These are phyloP conservation scores for Drosophila fungiperda DNA, from an alignment of 2,888 invertebrate genomes.

Conservation along the genomic window DNA sequence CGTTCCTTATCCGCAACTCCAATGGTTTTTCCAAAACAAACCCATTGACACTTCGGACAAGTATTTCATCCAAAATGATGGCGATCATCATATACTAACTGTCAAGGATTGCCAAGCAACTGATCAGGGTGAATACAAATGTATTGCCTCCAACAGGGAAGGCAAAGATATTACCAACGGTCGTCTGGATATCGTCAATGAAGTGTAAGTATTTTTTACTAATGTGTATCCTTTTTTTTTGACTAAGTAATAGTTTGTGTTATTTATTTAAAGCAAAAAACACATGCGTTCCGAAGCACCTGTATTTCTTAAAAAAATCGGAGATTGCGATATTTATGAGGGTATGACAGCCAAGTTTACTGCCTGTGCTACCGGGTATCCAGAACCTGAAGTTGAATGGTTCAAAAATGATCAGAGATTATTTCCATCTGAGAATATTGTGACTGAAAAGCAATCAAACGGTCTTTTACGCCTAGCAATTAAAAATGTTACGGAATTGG, in stretches of 20 bases:
- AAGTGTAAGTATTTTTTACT: constrained; percentile 88
- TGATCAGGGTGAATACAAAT: constrained; percentile 91
- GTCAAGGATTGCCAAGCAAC: constrained; percentile 88
- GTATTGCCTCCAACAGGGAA: constrained; percentile 92
- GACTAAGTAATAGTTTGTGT: background rate
- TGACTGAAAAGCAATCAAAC: constrained; percentile 90
- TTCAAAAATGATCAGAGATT: constrained; percentile 92
- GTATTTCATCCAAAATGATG: constrained; percentile 91
- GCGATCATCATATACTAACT: constrained; percentile 91
- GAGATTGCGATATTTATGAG: constrained; percentile 93
- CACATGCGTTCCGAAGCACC: constrained; percentile 93
- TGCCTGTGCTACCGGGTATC: constrained; percentile 94
- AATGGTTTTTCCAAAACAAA: constrained; percentile 94
- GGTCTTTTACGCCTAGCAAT: constrained; percentile 93
- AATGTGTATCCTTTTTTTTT: background rate
- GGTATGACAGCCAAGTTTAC: constrained; percentile 97
- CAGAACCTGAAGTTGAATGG: constrained; percentile 95
- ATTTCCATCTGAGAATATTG: constrained; percentile 92
- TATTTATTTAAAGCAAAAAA: constrained; percentile 87
- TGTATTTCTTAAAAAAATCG: constrained; percentile 94
- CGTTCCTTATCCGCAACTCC: constrained; percentile 92
- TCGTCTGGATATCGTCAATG: constrained; percentile 91
- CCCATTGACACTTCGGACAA: constrained; percentile 90
- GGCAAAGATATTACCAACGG: constrained; percentile 92
- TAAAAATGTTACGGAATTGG: constrained; percentile 90